These are phyloP conservation scores for Branchellion lobata DNA, from an alignment of 2,888 invertebrate species.

Conservation along the genomic window DNA sequence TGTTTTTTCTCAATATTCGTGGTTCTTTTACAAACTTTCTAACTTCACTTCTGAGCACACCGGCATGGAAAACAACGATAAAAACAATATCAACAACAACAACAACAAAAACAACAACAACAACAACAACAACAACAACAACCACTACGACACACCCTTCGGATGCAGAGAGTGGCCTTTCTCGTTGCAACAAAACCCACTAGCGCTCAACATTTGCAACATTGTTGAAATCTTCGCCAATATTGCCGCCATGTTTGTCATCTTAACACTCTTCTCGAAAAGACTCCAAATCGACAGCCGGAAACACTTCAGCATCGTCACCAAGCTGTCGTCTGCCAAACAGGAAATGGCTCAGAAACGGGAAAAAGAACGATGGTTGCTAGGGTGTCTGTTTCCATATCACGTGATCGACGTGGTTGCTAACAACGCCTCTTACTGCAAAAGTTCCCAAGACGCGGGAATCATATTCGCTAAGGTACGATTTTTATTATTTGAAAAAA, in stretches of 20 bases:
- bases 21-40: not conserved
- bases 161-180: too few relatives aligned
- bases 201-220: not conserved
- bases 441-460: slow-evolving; percentile 85
- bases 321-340: slow-evolving; percentile 69
- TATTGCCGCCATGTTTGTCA: not conserved
- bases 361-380: slow-evolving; percentile 91
- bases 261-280: slow-evolving; percentile 82
- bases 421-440: slow-evolving; percentile 84
- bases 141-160: not conserved
- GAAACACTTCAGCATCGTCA: not conserved
- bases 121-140: too few relatives aligned
- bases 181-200: too few relatives aligned
- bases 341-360: slow-evolving; percentile 84
- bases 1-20: not conserved
- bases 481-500: too few relatives aligned
- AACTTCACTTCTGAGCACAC: too few relatives aligned
- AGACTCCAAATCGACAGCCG: slow-evolving; percentile 82
- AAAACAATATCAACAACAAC: too few relatives aligned
- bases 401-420: slow-evolving; percentile 86
- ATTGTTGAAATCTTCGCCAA: not conserved
- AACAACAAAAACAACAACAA: too few relatives aligned
- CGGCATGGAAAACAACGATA: too few relatives aligned
- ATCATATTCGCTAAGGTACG: slow-evolving; percentile 91
- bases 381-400: slow-evolving; percentile 93